These are phyloP conservation scores for Enteromius treurensis DNA, from an alignment of 2,797 vertebrate genomes.

Conservation along the genomic window DNA sequence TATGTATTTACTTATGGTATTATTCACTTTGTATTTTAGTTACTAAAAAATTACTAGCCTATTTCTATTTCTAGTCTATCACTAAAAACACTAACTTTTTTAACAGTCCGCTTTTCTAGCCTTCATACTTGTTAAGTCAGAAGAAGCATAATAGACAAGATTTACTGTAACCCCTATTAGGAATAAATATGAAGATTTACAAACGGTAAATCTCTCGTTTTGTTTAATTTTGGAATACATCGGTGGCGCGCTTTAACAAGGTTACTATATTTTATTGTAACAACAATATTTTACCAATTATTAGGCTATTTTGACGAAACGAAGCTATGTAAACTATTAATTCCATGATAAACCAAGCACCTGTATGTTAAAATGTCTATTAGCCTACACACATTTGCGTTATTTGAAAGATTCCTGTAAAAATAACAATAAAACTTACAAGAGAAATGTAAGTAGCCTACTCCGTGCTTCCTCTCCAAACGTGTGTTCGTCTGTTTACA, in stretches of 20 bases:
- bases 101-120: neutral
- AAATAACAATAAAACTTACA: neutral
- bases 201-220: neutral
- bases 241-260: neutral
- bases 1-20: neutral
- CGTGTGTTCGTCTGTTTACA: neutral
- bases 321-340: neutral
- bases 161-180: neutral
- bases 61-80: neutral
- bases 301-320: neutral
- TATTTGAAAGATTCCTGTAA: neutral
- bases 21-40: conserved; percentile 9
- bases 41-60: neutral
- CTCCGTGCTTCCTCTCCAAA: neutral
- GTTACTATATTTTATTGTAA: neutral
- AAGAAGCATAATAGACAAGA: neutral
- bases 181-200: neutral
- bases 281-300: neutral
- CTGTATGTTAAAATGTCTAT: neutral
- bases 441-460: neutral
- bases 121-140: neutral
- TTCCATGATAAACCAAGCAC: neutral
- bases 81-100: neutral
- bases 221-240: neutral
- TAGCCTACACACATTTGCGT: neutral